Base-by-base conservation (phyloP, 2,888 invertebrate species). In the Actias luna region DNA sequence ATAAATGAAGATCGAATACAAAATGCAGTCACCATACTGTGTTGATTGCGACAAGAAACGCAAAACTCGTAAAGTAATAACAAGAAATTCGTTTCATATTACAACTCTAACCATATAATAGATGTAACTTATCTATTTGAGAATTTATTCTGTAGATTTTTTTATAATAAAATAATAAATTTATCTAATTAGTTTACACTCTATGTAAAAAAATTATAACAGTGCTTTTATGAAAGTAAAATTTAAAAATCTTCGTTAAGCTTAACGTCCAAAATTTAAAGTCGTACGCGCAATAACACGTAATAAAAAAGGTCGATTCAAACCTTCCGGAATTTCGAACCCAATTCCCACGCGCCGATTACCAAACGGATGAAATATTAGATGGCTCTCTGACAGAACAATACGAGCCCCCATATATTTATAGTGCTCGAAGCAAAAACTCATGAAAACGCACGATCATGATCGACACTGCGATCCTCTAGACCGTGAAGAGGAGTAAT, bases 301-400 rank as follows among this genome's bases (percentile, higher is more conserved):
- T 2, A n/a, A 18, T 62, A 70, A 78, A 80, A 76, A 80, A 75
- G 63, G 64, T 59, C 59, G 67, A 73, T 69, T 69, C 63, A 75
- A 67, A 76, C 69, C 75, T 86, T 84, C 85, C 87, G 86, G 84
- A 80, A 79, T 70, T 71, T 69, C 78, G 80, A 33, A 71, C 82
- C 81, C 68, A 73, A 72, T 80, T 81, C 79, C 68, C 82, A 81
- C 80, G 79, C 58, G 66, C 57, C 65, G 65, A 66, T 69, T 66
- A 67, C 58, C 60, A 46, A 46, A 46, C 70, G 69, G 70, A 71
- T 58, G 72, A 74, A 71, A 76, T 63, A 69, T 66, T 70, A 46
- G 63, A 68, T 68, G 70, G 63, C 62, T 58, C 60, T 58, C 62
- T 71, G 80, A 79, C 81, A 80, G 80, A 82, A 83, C 84, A 83